Conservation (phyloP, 2,888 invertebrate species). For the Yponomeuta cagnagella region DNA sequence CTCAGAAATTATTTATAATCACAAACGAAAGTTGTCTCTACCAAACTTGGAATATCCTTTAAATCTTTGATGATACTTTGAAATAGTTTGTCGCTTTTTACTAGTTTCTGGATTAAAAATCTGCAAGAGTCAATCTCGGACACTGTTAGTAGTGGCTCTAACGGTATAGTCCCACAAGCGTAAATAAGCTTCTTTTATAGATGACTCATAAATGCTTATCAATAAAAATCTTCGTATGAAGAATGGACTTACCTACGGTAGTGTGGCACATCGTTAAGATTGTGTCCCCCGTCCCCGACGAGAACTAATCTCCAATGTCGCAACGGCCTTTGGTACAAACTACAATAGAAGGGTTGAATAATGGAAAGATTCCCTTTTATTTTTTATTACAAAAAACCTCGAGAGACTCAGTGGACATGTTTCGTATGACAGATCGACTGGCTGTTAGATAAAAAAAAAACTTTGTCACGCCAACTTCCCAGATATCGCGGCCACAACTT, state of each 20-base stretch:
- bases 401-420: conserved; percentile 35
- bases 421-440: conserved; percentile 59
- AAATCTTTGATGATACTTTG: background rate
- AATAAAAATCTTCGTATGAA: conserved; percentile 63
- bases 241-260: conserved; percentile 52
- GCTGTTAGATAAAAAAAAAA: conserved; percentile 18
- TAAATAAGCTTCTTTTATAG: conserved; percentile 46
- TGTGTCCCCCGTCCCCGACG: conserved; percentile 60
- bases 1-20: no score
- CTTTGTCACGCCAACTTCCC: conserved; percentile 15
- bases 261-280: conserved; percentile 67
- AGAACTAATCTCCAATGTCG: conserved; percentile 56
- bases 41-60: no score
- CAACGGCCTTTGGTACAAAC: conserved; percentile 31
- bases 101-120: background rate
- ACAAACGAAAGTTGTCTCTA: no score
- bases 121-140: background rate
- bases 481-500: conserved; percentile 5
- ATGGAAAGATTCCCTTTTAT: conserved; percentile 53
- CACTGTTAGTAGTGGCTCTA: background rate
- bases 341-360: conserved; percentile 66
- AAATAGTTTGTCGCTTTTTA: background rate
- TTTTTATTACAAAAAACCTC: conserved; percentile 50
- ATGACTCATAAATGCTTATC: conserved; percentile 60
- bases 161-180: background rate